Evolutionary conservation across 2,888 invertebrate species (phyloP), one percentile per base, ranked within the genome.

Genomic region (Trissolcus brochymenae): DNA sequence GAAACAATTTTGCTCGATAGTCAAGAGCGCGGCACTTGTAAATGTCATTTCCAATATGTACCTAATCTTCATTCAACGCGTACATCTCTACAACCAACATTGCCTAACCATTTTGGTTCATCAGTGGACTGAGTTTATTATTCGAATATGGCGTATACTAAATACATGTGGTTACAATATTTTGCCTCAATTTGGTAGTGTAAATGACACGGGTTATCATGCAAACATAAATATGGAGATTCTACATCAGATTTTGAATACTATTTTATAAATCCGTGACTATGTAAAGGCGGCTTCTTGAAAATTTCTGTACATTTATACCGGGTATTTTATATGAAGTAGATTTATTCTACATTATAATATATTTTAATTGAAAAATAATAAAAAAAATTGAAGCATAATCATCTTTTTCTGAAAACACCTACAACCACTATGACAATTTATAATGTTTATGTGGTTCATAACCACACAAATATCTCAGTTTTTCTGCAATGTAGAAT

Each of bases 161-260:
- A 55, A 60, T 68, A 49, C 29, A 35, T 7, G 25, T 16, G 29
- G 53, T 54, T 56, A 49, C 35, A 55, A 70, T 17, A 70, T 70
- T 70, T 70, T 40, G 19, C 16, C 40, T 43, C n/a, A 19, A n/a
- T 43, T 60, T 53, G 40, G 17, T 60, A 68, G 54, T 67, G 53
- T 51, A 53, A 67, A 67, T 68, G 29, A 68, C 51, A 40, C 25
- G 49, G 60, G 49, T 61, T 68, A 55, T 54, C 61, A 61, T 55
- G 16, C 49, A 13, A 46, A 25, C 54, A 68, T 68, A 61, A 68
- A 68, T 61, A 68, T 68, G 49, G 46, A 68, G 61, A 68, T 60
- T 61, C 49, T 55, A 25, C 19, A 19, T 57, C 55, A 68, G 60
- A 68, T 68, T 54, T 35, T 60, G 67, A 60, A 68, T 59, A 68